phyloP scores from a whole-genome alignment of 1,140 invertebrate species.

The Drosophila cardini region DNA sequence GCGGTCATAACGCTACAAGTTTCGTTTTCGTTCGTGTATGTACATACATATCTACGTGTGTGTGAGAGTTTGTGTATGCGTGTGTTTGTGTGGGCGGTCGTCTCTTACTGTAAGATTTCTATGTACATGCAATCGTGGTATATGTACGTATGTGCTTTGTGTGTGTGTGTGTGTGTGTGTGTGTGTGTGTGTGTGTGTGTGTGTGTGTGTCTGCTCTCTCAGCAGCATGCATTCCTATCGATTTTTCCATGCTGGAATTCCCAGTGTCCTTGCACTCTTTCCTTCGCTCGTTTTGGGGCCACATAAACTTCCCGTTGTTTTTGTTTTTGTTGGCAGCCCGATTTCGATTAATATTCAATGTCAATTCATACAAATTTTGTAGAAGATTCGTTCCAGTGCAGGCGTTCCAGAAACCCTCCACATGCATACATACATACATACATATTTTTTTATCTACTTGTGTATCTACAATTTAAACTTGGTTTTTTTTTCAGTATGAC shows the following conservation, averaged over 20 bases:
- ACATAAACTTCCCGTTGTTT: constrained; percentile 9
- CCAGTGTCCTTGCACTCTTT: constrained; percentile 70
- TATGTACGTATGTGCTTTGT: not conserved
- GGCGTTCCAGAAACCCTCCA: constrained; percentile 8
- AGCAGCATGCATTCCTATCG: constrained; percentile 68
- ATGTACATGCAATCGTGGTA: constrained; percentile 29
- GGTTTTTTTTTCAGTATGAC: too few species aligned
- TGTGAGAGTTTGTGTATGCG: constrained; percentile 9
- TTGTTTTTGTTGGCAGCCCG: constrained; percentile 8
- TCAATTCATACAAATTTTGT: not conserved
- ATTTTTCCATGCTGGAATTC: constrained; percentile 73
- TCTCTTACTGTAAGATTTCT: constrained; percentile 28
- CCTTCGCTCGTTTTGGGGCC: constrained; percentile 42
- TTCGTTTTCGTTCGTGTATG: constrained; percentile 49
- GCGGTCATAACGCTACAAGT: constrained; percentile 63
- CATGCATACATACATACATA: constrained; percentile 2
- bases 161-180: constrained; percentile 6
- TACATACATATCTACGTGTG: not conserved
- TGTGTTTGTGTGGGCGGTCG: constrained; percentile 22
- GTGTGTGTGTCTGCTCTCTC: constrained; percentile 12
- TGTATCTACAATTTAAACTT: too few species aligned
- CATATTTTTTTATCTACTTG: too few species aligned
- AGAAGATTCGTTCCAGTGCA: constrained; percentile 24
- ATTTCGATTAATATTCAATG: constrained; percentile 6
- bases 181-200: constrained; percentile 2